phyloP scores from a whole-genome alignment of 2,113 vertebrate species.

The Toxostoma redivivum region DNA sequence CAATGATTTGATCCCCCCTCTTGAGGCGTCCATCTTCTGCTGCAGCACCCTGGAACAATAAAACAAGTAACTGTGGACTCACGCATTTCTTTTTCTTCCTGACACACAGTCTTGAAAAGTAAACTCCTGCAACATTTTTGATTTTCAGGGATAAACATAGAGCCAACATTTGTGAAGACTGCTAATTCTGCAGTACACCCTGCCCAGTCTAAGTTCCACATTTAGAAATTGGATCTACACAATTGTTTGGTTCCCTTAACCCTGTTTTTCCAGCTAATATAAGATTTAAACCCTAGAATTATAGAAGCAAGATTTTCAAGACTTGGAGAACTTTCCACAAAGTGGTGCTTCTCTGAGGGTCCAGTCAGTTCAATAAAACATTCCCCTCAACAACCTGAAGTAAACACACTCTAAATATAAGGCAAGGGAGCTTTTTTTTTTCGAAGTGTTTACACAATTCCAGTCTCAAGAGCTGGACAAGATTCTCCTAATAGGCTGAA shows the following conservation, averaged over 20 bases:
- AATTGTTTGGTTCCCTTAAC: not conserved
- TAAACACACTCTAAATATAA: not conserved
- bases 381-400: not conserved
- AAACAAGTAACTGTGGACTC: not conserved
- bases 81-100: not conserved
- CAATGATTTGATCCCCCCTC: conserved; percentile 95
- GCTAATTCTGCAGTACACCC: not conserved
- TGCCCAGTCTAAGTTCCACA: not conserved
- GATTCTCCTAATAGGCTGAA: not conserved
- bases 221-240: not conserved
- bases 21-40: conserved; percentile 93
- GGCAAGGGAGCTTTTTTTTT: not conserved
- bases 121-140: not conserved
- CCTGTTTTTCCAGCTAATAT: not conserved
- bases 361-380: not conserved
- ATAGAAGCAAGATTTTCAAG: not conserved
- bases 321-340: not conserved
- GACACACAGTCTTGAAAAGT: not conserved
- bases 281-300: not conserved
- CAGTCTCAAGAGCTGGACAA: not conserved
- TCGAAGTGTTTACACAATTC: not conserved
- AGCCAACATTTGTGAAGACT: not conserved
- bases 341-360: not conserved
- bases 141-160: not conserved
- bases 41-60: conserved; percentile 87